Evolutionary conservation across 2,797 vertebrate genomes (phyloP).

Genomic region (Macropodus opercularis): DNA sequence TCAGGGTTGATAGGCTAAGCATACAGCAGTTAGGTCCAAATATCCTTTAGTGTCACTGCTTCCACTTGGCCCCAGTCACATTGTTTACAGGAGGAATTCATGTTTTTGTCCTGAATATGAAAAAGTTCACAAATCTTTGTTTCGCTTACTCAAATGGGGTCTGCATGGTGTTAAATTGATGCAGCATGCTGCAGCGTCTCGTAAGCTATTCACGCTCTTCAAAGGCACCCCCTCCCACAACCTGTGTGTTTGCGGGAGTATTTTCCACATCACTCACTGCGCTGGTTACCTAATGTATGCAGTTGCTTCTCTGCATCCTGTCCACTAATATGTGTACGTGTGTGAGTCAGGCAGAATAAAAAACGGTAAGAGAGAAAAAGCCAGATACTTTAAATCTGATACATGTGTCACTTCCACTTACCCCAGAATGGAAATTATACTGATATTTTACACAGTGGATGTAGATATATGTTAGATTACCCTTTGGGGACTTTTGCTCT

Average conservation of each 20-base stretch:
- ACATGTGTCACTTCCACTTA: conserved; percentile 64
- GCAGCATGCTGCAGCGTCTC: conserved; percentile 34
- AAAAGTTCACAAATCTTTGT: conserved; percentile 31
- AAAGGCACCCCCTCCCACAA: conserved; percentile 4
- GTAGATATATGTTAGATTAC: conserved; percentile 78
- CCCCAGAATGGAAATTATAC: conserved; percentile 70
- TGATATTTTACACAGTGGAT: conserved; percentile 74
- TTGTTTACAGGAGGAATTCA: conserved; percentile 17
- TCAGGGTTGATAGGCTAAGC: conserved; percentile 50
- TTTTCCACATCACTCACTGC: conserved; percentile 22
- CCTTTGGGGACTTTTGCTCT: conserved; percentile 74
- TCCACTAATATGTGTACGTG: background rate
- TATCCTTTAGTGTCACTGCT: conserved; percentile 44
- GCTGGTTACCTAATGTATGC: conserved; percentile 39
- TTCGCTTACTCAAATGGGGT: conserved; percentile 44
- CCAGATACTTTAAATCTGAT: conserved; percentile 51
- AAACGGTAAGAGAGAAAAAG: conserved; percentile 3
- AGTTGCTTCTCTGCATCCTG: conserved; percentile 27
- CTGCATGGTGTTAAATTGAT: conserved; percentile 49
- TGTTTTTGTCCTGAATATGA: conserved; percentile 29
- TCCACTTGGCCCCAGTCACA: conserved; percentile 24
- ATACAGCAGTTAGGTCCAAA: conserved; percentile 42
- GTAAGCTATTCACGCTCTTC: conserved; percentile 57
- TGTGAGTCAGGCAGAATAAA: background rate
- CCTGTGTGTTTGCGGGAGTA: conserved; percentile 31